phyloP scores from a whole-genome alignment of 2,797 vertebrate genomes.

The Acanthurus lineatus region DNA sequence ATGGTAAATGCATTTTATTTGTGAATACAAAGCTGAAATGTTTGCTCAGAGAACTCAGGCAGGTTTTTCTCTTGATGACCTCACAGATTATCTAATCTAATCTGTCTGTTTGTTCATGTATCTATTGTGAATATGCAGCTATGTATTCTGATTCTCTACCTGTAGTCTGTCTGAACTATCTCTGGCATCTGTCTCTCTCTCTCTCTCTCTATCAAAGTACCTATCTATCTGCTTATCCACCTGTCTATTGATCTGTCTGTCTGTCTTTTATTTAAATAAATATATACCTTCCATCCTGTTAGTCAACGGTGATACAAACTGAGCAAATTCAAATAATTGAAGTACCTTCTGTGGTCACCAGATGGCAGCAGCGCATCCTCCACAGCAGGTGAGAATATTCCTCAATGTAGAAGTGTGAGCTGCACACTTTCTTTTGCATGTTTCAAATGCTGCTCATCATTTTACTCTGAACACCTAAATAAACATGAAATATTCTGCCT shows the following conservation, averaged over 20 bases:
- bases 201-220: not conserved
- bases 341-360: slow-evolving; percentile 65
- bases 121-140: not conserved
- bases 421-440: slow-evolving; percentile 7
- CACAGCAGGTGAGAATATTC: slow-evolving; percentile 27
- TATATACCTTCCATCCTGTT: not conserved
- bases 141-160: too few species aligned
- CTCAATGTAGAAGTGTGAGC: slow-evolving; percentile 13
- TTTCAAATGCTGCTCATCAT: not conserved
- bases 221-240: too few species aligned
- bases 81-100: not conserved
- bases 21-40: not conserved
- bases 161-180: too few species aligned
- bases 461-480: not conserved
- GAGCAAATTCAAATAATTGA: slow-evolving; percentile 1
- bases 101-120: not conserved
- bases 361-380: slow-evolving; percentile 66
- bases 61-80: slow-evolving; percentile 1
- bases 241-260: not conserved
- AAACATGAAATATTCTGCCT: not conserved
- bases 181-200: too few species aligned
- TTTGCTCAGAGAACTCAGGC: not conserved
- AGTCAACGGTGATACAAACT: not conserved
- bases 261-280: not conserved
- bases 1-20: not conserved